Percentiles rank a stretch among this genome's conserved stretches.
Evolutionary conservation across 2,888 invertebrate species (phyloP).

Genomic region (Campopleginae sp.): DNA sequence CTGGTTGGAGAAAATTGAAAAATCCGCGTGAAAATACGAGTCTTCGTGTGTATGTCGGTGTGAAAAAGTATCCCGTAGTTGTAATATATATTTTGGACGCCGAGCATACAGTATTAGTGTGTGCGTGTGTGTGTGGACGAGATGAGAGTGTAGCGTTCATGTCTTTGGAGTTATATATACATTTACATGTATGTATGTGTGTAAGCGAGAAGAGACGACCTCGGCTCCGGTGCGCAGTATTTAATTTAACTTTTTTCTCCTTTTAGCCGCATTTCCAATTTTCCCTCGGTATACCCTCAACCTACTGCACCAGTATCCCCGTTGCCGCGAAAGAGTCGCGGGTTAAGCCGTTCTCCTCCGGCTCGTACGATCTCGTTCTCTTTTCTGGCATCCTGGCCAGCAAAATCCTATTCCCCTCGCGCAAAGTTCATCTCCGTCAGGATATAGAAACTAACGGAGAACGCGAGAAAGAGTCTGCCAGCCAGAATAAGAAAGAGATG

Average conservation of each 20-base stretch:
- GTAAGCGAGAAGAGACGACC: constrained; percentile 59
- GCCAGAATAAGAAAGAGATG: not conserved
- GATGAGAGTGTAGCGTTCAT: constrained; percentile 53
- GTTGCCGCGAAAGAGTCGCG: constrained; percentile 57
- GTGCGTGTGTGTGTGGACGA: constrained; percentile 60
- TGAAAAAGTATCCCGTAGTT: constrained; percentile 54
- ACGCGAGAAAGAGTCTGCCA: not conserved
- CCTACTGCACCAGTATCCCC: constrained; percentile 57
- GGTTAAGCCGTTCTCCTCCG: constrained; percentile 56
- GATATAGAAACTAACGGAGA: constrained; percentile 53
- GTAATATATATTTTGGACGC: constrained; percentile 60
- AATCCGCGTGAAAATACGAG: constrained; percentile 77
- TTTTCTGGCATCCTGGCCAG: constrained; percentile 60
- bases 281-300: constrained; percentile 69
- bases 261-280: constrained; percentile 78
- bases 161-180: constrained; percentile 30
- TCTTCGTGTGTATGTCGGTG: constrained; percentile 57
- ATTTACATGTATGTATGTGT: constrained; percentile 35
- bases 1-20: constrained; percentile 77
- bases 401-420: constrained; percentile 56
- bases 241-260: constrained; percentile 79
- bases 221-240: constrained; percentile 73
- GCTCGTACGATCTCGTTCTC: constrained; percentile 40
- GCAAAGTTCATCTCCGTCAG: constrained; percentile 45
- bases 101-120: constrained; percentile 37